These are phyloP conservation scores for Argyrosomus japonicus DNA, from an alignment of 2,113 vertebrate genomes.

Conservation along the genomic window DNA sequence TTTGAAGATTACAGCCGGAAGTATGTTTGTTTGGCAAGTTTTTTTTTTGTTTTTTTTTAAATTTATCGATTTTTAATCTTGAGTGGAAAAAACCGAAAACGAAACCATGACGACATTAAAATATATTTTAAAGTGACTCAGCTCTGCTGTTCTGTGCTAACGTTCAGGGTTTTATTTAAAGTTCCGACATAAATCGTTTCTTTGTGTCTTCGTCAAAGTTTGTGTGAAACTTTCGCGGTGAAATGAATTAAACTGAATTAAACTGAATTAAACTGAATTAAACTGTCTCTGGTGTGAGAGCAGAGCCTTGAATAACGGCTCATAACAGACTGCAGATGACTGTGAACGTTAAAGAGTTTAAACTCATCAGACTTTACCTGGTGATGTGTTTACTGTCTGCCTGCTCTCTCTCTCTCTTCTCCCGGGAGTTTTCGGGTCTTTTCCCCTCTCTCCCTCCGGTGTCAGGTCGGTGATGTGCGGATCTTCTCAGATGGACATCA, in stretches of 20 bases:
- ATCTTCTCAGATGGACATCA: neutral
- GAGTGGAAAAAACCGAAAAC: neutral
- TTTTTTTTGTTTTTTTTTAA: neutral
- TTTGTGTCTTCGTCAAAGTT: neutral
- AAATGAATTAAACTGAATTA: neutral
- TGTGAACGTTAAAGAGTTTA: neutral
- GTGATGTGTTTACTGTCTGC: neutral
- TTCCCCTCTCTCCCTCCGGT: neutral
- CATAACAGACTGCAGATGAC: rapidly evolving
- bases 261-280: neutral
- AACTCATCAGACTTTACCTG: constrained; percentile 42
- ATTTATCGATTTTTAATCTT: neutral
- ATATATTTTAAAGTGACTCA: too few species aligned
- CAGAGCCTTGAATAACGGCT: too few species aligned
- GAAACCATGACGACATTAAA: neutral
- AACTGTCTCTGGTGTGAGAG: neutral
- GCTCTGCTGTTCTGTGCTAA: neutral
- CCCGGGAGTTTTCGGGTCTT: neutral
- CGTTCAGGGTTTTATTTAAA: neutral
- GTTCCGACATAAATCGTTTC: neutral
- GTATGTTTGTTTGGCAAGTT: neutral
- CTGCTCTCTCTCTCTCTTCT: neutral
- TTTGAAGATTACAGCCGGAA: constrained; percentile 19
- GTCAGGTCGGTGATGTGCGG: neutral
- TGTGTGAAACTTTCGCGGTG: neutral